These are phyloP conservation scores for Phrixothrix hirtus DNA, from an alignment of 2,888 invertebrate species.

Conservation along the genomic window DNA sequence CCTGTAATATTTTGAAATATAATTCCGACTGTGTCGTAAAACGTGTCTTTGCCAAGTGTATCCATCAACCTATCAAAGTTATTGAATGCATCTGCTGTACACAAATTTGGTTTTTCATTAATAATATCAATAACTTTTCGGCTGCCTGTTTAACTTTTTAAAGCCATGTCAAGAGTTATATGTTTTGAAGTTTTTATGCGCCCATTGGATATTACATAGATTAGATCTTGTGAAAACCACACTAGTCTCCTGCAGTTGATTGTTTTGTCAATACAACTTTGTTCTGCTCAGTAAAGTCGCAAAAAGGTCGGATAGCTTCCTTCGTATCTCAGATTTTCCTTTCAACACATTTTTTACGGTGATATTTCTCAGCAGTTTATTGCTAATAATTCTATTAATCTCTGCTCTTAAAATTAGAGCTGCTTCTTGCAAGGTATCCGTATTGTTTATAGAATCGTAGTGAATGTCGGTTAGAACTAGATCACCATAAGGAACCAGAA, in stretches of 20 bases:
- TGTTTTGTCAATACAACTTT: too few species aligned
- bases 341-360: not conserved
- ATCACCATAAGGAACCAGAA: too few species aligned
- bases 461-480: too few species aligned
- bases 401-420: not conserved
- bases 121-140: slow-evolving; percentile 42
- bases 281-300: not conserved
- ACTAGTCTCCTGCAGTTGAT: too few species aligned
- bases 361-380: not conserved
- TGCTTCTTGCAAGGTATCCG: slow-evolving; percentile 1
- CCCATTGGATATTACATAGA: slow-evolving; percentile 36
- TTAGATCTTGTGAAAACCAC: slow-evolving; percentile 29
- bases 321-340: not conserved
- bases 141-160: slow-evolving; percentile 43
- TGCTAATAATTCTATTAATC: not conserved
- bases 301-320: not conserved
- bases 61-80: too few species aligned
- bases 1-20: slow-evolving; percentile 28
- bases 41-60: too few species aligned
- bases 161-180: slow-evolving; percentile 40
- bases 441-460: too few species aligned
- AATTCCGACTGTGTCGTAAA: too few species aligned
- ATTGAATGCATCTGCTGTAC: too few species aligned
- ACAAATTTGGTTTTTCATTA: too few species aligned
- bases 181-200: slow-evolving; percentile 40